Conservation (phyloP, 2,113 vertebrate genomes). For the Mesitornis unicolor region DNA sequence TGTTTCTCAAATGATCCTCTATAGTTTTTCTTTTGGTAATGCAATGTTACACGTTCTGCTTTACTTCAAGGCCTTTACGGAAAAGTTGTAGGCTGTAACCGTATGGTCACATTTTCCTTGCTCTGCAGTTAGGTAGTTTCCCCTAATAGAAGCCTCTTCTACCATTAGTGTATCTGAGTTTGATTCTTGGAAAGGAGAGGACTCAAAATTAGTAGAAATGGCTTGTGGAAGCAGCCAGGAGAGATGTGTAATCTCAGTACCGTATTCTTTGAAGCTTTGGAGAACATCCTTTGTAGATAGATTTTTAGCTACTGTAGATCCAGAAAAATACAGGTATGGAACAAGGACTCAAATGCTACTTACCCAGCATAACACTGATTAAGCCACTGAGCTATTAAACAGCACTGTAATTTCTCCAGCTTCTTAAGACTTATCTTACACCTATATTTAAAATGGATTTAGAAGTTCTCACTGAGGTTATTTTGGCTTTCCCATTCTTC, state of each 20-base stretch:
- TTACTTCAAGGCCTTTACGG: not conserved
- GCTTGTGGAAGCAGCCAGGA: not conserved
- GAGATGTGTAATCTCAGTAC: not conserved
- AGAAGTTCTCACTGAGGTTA: not conserved
- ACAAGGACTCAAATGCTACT: not conserved
- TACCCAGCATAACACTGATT: not conserved
- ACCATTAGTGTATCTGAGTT: not conserved
- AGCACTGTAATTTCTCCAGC: not conserved
- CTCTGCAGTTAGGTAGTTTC: not conserved
- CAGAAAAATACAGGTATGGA: not conserved
- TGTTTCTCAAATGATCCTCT: not conserved
- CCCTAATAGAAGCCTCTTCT: not conserved
- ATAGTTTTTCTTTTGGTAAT: not conserved
- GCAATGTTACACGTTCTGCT: not conserved
- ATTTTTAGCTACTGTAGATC: not conserved
- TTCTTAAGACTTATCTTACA: not conserved
- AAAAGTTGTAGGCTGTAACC: not conserved
- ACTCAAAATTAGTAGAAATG: not conserved
- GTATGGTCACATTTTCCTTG: not conserved
- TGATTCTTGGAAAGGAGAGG: not conserved
- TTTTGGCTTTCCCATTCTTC: not conserved
- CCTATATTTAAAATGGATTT: not conserved
- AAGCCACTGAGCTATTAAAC: constrained; percentile 1
- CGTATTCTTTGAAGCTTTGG: not conserved
- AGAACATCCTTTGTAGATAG: not conserved